Evolutionary conservation across 2,888 invertebrate species (phyloP).

Genomic region (Nezara viridula): DNA sequence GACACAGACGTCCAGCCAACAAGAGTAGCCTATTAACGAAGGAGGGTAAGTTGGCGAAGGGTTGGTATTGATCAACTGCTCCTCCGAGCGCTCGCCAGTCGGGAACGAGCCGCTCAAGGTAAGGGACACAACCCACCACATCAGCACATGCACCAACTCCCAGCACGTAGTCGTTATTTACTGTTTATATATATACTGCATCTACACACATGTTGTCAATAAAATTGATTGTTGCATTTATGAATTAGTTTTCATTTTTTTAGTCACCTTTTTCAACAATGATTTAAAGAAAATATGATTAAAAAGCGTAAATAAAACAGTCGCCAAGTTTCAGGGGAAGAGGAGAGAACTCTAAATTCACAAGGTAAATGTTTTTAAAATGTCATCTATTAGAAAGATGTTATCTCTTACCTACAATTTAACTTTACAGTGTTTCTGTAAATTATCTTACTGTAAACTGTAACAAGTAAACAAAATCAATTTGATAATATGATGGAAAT

Average conservation of each 20-base stretch:
- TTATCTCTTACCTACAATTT: not conserved
- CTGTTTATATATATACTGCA: not conserved
- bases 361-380: not conserved
- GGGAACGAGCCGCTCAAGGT: slow-evolving; percentile 27
- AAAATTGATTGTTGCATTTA: slow-evolving; percentile 35
- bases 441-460: not conserved
- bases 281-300: not conserved
- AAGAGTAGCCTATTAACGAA: not conserved
- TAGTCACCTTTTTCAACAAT: slow-evolving; percentile 37
- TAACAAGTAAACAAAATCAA: not conserved
- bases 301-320: not conserved
- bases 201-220: slow-evolving; percentile 11
- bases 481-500: not conserved
- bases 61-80: slow-evolving; percentile 26
- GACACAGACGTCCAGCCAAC: not conserved
- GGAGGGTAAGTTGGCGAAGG: not conserved
- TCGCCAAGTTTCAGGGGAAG: not conserved
- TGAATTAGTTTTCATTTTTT: not conserved
- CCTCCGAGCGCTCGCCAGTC: not conserved
- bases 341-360: not conserved
- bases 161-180: not conserved
- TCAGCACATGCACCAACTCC: slow-evolving; percentile 23
- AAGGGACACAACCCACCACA: not conserved
- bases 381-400: not conserved
- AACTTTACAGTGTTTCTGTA: not conserved